Evolutionary conservation across 2,113 vertebrate species (phyloP), one percentile per base, ranked within the genome.

Genomic region (Brienomyrus longianalis): DNA sequence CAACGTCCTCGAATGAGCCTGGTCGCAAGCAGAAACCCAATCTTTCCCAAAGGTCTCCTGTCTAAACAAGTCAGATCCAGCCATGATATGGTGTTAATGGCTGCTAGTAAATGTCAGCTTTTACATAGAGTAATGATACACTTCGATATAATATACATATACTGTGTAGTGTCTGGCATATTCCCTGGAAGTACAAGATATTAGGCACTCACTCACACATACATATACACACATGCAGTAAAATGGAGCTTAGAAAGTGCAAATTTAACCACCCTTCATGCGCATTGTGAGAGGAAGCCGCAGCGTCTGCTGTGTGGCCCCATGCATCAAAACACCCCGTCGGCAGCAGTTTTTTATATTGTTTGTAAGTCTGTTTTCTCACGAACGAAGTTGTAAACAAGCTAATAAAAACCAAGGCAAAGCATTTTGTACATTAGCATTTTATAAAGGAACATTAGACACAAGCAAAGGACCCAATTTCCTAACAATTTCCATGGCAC

Each of bases 91-190:
- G 3, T 43, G 50, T 87, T 87, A 84, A 84, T 84, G 45, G 21
- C 8, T 84, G 83, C 43, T 84, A 45, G 83, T 23, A 84, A 84
- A 84, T 84, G 83, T 84, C 83, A 48, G 19, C 45, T 48, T 84
- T 84, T 84, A 84, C 80, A 84, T 84, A 84, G 39, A 48, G n/a
- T 84, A 84, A 84, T 27, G 39, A 84, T 48, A 84, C 31, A 83
- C 77, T 45, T 47, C 83, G 48, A 84, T 84, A 48, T 84, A 21
- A 47, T 84, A 23, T n/a, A 47, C 45, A 48, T 84, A 23, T 45
- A 45, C 3, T 48, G n/a, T 10, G 83, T 48, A 84, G 17, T 21
- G 83, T n/a, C 45, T 84, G 45, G 83, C 9, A 45, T 47, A 84
- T 48, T n/a, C 39, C 43, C 45, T n/a, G 45, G 21, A 48, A 48